Evolutionary conservation across 2,888 invertebrate genomes (phyloP), one percentile per base, ranked within the genome.

Genomic region (Neuroscelio doddi): DNA sequence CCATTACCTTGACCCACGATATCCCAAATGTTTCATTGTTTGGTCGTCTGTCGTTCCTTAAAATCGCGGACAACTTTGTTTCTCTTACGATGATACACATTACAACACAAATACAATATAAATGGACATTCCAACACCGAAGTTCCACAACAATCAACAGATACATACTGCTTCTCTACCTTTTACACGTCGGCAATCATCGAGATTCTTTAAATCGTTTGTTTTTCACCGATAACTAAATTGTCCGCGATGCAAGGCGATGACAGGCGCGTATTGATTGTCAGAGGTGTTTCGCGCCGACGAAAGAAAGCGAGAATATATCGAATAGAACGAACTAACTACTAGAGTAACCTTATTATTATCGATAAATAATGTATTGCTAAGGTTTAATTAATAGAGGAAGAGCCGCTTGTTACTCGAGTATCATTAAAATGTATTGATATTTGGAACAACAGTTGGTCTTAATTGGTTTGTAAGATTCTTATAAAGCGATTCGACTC

Each of bases 281-380:
- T 56, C 45, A 34, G 17, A 45, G 46, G 51, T 29, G 44, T 5
- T 3, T 14, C 27, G 24, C 17, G 10, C 52, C 53, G 53, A 53
- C 47, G 56, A 49, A 53, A 49, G 56, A 50, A 62, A 62, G 64
- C 59, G 52, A 62, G 49, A 59, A 61, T 42, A 64, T 47, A 52
- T 57, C 62, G 71, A 72, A 71, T 69, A 69, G 67, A 73, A 73
- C 64, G 62, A 72, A 71, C 74, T 76, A 77, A 73, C 76, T 78
- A 78, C 74, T 68, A 73, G 68, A 72, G 58, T 73, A 72, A 72
- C 70, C 70, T 71, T 71, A 74, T 66, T 63, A 70, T 65, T 49
- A 47, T 61, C 41, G 63, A 52, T 45, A 53, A 59, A 52, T 62
- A 53, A 39, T 32, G 36, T 46, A 58, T 47, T 44, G 42, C 51